These are phyloP conservation scores for Platanista minor DNA, from an alignment of 2,113 vertebrate genomes.

Conservation along the genomic window DNA sequence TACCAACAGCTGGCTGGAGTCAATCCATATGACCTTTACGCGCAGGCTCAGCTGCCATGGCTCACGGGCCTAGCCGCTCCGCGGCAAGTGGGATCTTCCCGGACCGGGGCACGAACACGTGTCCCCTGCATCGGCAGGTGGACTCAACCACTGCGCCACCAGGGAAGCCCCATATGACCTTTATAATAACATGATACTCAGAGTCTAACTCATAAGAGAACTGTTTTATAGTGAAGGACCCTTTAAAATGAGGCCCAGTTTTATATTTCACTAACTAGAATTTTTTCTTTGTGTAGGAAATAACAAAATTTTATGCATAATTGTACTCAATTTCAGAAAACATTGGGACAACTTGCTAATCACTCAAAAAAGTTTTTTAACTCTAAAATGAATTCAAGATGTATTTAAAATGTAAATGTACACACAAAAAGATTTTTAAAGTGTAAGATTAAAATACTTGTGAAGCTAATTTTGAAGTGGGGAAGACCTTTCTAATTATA, in stretches of 20 bases:
- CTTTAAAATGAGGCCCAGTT: conserved; percentile 15
- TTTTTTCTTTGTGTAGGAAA: neutral
- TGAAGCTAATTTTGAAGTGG: neutral
- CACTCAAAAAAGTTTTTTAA: neutral
- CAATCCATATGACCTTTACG: neutral
- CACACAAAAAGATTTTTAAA: neutral
- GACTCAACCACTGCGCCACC: no score
- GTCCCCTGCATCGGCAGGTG: no score
- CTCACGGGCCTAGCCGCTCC: no score
- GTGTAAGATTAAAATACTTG: neutral
- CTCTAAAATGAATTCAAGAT: neutral
- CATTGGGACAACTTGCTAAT: neutral
- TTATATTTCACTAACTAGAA: neutral
- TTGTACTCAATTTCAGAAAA: conserved; percentile 20
- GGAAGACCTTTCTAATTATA: neutral
- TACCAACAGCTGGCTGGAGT: neutral
- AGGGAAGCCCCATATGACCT: no score
- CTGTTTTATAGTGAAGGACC: neutral
- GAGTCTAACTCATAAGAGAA: neutral
- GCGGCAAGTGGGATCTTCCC: no score
- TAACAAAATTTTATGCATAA: conserved; percentile 4
- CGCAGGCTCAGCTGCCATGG: no score
- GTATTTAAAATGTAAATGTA: neutral
- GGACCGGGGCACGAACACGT: no score
- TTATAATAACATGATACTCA: neutral